These are phyloP conservation scores for Cyrtorhinus lividipennis DNA, from an alignment of 1,140 invertebrate species.

Conservation along the genomic window DNA sequence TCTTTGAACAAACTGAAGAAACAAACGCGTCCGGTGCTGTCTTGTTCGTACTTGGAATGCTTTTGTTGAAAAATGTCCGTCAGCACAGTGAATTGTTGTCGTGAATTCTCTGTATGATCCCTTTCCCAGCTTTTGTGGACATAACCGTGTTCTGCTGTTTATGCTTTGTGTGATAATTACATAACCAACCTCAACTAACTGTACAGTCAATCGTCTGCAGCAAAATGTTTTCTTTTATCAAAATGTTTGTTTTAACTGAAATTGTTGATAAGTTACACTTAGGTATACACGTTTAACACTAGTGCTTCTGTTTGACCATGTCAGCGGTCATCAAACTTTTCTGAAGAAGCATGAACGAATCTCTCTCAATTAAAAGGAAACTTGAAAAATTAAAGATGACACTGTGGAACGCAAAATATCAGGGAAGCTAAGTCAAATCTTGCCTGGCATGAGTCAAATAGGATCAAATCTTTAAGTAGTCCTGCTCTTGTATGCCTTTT, in stretches of 20 bases:
- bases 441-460: neutral
- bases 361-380: neutral
- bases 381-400: neutral
- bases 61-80: too few relatives aligned
- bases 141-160: neutral
- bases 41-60: too few relatives aligned
- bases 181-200: conserved; percentile 16
- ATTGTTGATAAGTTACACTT: conserved; percentile 5
- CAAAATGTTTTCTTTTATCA: conserved; percentile 22
- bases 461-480: neutral
- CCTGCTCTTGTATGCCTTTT: too few relatives aligned
- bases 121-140: neutral
- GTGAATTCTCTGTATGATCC: neutral
- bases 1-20: too few relatives aligned
- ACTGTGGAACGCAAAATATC: neutral
- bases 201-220: conserved; percentile 26
- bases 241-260: conserved; percentile 1
- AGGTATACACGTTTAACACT: conserved; percentile 1
- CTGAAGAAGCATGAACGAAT: conserved; percentile 2
- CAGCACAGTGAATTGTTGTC: neutral
- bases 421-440: too few relatives aligned
- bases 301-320: conserved; percentile 1
- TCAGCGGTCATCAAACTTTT: neutral
- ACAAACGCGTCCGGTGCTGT: too few relatives aligned
- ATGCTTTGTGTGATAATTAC: conserved; percentile 5